Conservation (phyloP, 2,113 vertebrate species). For the Megaceryle maxima region DNA sequence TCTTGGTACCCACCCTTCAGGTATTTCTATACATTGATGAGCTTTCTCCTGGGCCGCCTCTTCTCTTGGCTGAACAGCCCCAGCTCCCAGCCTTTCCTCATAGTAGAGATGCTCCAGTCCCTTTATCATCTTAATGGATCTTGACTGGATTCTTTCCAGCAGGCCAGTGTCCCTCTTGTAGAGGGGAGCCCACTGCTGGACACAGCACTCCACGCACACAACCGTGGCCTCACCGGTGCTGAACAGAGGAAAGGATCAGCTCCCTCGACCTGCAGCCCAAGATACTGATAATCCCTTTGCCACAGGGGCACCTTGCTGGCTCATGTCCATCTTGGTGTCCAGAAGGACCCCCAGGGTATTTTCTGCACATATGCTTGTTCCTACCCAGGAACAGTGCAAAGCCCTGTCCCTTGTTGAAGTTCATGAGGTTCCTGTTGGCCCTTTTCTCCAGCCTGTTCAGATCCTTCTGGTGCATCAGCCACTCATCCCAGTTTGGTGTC, state of each 20-base stretch:
- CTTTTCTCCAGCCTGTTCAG: neutral
- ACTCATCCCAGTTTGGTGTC: neutral
- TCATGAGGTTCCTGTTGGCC: rapidly evolving
- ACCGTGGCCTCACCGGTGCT: neutral
- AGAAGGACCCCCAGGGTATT: neutral
- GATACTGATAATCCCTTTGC: neutral
- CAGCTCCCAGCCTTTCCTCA: neutral
- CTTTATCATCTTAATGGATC: neutral
- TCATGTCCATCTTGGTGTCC: neutral
- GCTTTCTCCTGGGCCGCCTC: neutral
- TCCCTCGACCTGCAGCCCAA: neutral
- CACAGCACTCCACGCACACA: neutral
- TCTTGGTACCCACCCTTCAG: neutral
- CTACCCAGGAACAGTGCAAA: neutral
- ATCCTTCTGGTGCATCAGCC: neutral
- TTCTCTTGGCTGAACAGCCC: neutral
- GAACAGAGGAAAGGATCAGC: neutral
- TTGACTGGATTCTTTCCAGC: neutral
- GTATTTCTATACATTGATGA: rapidly evolving
- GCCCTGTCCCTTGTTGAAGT: neutral
- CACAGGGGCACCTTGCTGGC: rapidly evolving
- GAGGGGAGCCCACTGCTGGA: no score
- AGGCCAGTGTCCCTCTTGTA: neutral
- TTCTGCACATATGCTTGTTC: neutral
- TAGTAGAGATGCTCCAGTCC: neutral